Evolutionary conservation across 2,113 vertebrate species (phyloP), one percentile per base, ranked within the genome.

Genomic region (Hyla sarda): DNA sequence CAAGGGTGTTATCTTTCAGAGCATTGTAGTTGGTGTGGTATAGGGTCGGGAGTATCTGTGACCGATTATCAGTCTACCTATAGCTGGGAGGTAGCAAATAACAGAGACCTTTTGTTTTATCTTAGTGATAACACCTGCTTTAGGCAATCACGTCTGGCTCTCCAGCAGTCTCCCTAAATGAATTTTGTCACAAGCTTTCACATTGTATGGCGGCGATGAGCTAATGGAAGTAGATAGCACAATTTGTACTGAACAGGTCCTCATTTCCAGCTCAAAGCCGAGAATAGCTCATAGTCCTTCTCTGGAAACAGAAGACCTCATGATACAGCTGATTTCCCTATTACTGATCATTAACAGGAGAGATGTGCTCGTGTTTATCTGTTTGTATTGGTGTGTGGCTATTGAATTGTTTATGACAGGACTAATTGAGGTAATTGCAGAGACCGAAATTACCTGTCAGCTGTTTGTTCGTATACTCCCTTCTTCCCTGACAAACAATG

Each of bases 381-480:
- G 97, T 99, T 98, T 98, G 96, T 96, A 92, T 97, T 99, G 96
- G 96, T 94, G 94, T 95, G 95, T 96, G 94, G 96, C 97, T 96
- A 97, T 97, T 93, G 95, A 98, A 99, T 99, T 98, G 98, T 98
- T 99, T 99, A 98, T 99, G 98, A 99, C 98, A 97, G 96, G 95
- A 97, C 96, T 99, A 99, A 99, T 98, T 97, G 97, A 96, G 94
- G 96, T 99, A 98, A 99, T 99, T 99, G 97, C 97, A 97, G 97
- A 97, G 96, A 96, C 98, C 97, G 97, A 98, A 98, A 99, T 99
- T 98, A 99, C 97, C 98, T 99, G 98, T 99, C 98, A 99, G 94
- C 95, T 95, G 94, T 96, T 96, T 96, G 96, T 96, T 96, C 96
- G 96, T 96, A 97, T 95, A 96, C 96, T 96, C 95, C 95, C 93